Percentiles rank a stretch among this genome's conserved stretches.
Conservation (phyloP, 2,888 invertebrate species). For the Chaitophorus viminalis region DNA sequence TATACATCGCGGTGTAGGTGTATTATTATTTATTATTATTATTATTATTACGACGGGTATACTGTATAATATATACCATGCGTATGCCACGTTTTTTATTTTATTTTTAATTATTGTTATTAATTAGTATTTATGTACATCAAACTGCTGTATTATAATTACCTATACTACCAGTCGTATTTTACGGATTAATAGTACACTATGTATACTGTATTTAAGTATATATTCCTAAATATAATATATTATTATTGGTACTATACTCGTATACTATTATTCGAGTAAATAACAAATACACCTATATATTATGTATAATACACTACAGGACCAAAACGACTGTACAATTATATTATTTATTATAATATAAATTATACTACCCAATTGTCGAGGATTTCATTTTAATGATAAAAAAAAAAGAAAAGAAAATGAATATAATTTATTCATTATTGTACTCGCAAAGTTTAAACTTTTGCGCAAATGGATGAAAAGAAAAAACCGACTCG, state of each 20-base stretch:
- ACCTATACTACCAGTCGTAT: neutral
- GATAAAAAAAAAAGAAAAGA: too few species aligned
- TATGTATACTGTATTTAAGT: too few species aligned
- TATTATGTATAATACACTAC: neutral
- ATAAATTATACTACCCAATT: too few species aligned
- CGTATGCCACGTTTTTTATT: slow-evolving; percentile 53
- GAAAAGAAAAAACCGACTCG: neutral
- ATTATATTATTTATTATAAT: neutral
- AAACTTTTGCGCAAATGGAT: neutral
- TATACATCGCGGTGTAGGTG: neutral
- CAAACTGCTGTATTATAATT: neutral
- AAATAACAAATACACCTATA: neutral
- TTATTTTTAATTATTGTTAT: neutral
- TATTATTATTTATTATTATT: neutral
- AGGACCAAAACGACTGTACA: neutral
- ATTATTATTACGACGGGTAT: neutral
- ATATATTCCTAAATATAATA: too few species aligned
- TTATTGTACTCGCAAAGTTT: neutral
- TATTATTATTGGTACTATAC: too few species aligned
- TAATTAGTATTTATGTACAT: neutral
- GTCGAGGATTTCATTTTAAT: too few species aligned
- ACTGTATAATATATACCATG: too few species aligned
- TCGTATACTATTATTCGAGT: too few species aligned
- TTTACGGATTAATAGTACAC: too few species aligned
- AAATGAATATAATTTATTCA: too few species aligned